These are phyloP conservation scores for Coenonympha arcania DNA, from an alignment of 2,888 invertebrate genomes.

Conservation along the genomic window DNA sequence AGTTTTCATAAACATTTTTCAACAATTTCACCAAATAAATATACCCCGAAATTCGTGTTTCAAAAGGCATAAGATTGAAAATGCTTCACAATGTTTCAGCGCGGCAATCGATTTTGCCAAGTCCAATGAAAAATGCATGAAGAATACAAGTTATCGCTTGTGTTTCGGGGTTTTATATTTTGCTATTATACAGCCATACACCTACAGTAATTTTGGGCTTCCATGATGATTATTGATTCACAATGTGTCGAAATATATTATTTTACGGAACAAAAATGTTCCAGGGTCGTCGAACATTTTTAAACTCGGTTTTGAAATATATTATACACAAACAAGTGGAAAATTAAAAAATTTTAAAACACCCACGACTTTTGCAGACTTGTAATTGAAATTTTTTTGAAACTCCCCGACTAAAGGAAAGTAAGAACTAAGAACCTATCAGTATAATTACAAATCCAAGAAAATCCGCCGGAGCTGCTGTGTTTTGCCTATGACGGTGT, in stretches of 20 bases:
- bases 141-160: neutral
- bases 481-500: too few relatives aligned
- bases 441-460: too few relatives aligned
- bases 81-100: neutral
- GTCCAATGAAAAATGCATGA: slow-evolving; percentile 4
- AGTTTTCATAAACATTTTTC: neutral
- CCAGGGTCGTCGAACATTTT: too few relatives aligned
- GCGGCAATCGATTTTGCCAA: slow-evolving; percentile 1
- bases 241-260: neutral
- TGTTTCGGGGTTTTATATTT: neutral
- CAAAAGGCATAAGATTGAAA: neutral
- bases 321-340: too few relatives aligned
- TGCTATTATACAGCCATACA: neutral
- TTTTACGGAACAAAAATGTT: too few relatives aligned
- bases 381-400: too few relatives aligned
- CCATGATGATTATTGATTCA: neutral
- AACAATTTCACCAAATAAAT: neutral
- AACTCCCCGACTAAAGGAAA: too few relatives aligned
- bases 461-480: too few relatives aligned
- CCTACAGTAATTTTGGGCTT: neutral
- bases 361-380: too few relatives aligned
- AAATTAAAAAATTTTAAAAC: too few relatives aligned
- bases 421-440: too few relatives aligned
- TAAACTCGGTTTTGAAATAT: neutral
- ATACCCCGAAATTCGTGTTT: neutral